Evolutionary conservation across 2,113 vertebrate genomes (phyloP), one percentile per base, ranked within the genome.

Genomic region (Osmerus eperlanus): DNA sequence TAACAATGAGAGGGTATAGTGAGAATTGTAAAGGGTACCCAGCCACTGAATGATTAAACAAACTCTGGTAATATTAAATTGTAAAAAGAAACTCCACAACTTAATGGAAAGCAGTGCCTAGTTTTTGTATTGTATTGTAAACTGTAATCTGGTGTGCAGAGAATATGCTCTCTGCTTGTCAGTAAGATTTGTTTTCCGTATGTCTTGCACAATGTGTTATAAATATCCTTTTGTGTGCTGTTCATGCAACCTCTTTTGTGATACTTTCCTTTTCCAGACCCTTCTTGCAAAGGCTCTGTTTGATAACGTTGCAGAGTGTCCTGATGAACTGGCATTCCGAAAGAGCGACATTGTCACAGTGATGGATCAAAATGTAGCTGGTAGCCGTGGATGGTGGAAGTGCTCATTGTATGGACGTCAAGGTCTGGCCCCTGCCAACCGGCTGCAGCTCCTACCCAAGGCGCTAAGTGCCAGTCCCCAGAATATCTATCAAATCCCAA

Each of bases 391-490:
- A 7, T 99, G 97, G 97, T 99, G 97, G 97, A 91, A 84, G 32
- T 99, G 97, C 36, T 89, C 92, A 32, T 91, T 97, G 11, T 92
- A 94, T 0, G 97, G 96, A 54, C 89, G 86, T 1, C 92, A 91
- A 29, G 97, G 97, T 18, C 86, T 98, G 79, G 97, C 94, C 6
- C 97, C 97, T 0, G 96, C 96, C 51, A 98, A 98, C 78, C 94
- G 97, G 60, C 93, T 99, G 58, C 91, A 93, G 66, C 74, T 95
- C 6, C 88, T 98, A 21, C 36, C 80, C 0, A 71, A 88, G 0
- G 58, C 59, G 0, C 78, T 88, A 0, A 51, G 16, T 4, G 8
- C 23, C 65, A 16, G 32, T 0, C 61, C 70, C 0, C 85, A 87
- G 16, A 89, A 82, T 56, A 91, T 93, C 85, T 94, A 94, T 75